Evolutionary conservation across 2,113 vertebrate species (phyloP).

Genomic region (Coryphaenoides rupestris): DNA sequence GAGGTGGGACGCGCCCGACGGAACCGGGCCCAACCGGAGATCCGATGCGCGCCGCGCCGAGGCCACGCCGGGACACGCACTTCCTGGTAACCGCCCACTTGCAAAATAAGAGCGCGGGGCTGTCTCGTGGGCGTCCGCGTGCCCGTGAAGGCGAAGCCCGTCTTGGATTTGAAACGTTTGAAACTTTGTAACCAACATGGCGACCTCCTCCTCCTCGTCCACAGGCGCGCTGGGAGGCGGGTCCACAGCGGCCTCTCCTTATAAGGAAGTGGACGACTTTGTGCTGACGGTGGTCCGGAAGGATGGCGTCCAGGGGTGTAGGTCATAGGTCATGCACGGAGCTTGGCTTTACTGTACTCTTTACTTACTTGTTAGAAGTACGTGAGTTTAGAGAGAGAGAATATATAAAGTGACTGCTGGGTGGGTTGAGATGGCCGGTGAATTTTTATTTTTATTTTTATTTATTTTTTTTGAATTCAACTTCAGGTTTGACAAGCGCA

Average conservation of each 20-base stretch:
- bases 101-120: neutral
- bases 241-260: constrained; percentile 79
- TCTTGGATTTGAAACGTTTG: neutral
- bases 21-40: no score
- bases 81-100: constrained; percentile 53
- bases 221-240: constrained; percentile 69
- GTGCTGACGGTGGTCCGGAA: constrained; percentile 80
- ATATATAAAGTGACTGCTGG: no score
- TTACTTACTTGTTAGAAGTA: no score
- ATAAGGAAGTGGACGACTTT: constrained; percentile 87
- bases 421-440: no score
- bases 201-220: neutral
- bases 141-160: neutral
- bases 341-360: no score
- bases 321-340: constrained; percentile 14
- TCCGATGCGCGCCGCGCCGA: no score
- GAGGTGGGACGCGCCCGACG: constrained; percentile 59
- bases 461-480: no score
- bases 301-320: constrained; percentile 85
- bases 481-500: no score
- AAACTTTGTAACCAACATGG: neutral
- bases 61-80: neutral
- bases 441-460: no score
- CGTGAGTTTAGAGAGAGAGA: no score
- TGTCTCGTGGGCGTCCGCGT: neutral